phyloP scores from a whole-genome alignment of 2,888 invertebrate species.

The Ariolimax columbianus region DNA sequence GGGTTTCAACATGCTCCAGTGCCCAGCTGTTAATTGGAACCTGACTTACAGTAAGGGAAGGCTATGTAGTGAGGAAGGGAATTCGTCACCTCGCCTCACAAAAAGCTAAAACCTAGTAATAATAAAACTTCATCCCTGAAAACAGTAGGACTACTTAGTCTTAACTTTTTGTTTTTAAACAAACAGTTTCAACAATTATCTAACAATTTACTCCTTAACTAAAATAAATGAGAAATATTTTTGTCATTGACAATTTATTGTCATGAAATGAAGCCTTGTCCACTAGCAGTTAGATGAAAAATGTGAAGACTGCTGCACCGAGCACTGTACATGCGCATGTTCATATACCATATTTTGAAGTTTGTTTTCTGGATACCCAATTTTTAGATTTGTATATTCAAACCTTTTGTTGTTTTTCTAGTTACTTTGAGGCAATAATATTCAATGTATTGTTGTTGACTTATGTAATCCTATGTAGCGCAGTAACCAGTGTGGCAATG shows the following conservation, averaged over 20 bases:
- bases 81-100: no score
- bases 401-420: slow-evolving; percentile 30
- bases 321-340: slow-evolving; percentile 48
- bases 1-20: no score
- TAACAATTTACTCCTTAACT: no score
- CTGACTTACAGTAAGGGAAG: no score
- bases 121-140: not conserved
- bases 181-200: no score
- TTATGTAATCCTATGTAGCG: slow-evolving; percentile 19
- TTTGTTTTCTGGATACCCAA: slow-evolving; percentile 15
- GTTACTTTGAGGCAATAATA: slow-evolving; percentile 35
- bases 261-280: slow-evolving; percentile 47
- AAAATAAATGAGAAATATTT: no score
- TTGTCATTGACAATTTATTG: slow-evolving; percentile 37
- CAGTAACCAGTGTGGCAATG: slow-evolving; percentile 26
- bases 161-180: no score
- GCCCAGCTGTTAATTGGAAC: no score
- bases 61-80: no score
- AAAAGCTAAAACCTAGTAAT: no score
- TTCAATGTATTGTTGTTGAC: slow-evolving; percentile 26
- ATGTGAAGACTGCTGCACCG: slow-evolving; percentile 68
- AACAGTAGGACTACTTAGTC: no score
- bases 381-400: slow-evolving; percentile 3
- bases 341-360: slow-evolving; percentile 32
- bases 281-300: slow-evolving; percentile 53